Evolutionary conservation across 2,888 invertebrate genomes (phyloP).

Genomic region (Steinernema scapterisci): DNA sequence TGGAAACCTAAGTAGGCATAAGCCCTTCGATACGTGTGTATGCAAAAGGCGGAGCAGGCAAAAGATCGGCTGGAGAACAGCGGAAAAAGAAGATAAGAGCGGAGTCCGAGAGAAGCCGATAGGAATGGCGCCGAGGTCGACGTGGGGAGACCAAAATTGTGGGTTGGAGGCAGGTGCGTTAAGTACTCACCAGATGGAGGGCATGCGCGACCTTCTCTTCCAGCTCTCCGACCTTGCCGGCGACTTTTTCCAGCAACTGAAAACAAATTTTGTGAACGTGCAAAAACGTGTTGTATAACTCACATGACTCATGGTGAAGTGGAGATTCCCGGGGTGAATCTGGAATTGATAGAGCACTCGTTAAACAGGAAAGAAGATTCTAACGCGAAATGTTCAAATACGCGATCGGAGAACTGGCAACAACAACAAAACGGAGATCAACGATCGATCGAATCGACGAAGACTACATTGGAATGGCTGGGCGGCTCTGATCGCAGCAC

Average conservation of each 20-base stretch:
- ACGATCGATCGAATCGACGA: neutral
- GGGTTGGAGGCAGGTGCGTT: neutral
- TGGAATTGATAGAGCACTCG: neutral
- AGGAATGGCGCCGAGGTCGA: constrained; percentile 3
- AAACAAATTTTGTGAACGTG: neutral
- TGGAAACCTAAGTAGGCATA: constrained; percentile 10
- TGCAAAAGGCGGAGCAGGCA: neutral
- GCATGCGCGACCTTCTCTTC: constrained; percentile 38
- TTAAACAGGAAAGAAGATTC: neutral
- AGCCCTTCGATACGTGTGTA: neutral
- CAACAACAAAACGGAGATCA: no score
- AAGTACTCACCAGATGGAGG: constrained; percentile 30
- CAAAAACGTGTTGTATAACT: constrained; percentile 14
- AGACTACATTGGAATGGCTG: no score
- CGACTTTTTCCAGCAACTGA: constrained; percentile 36
- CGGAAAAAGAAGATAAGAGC: constrained; percentile 31
- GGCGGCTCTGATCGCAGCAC: no score
- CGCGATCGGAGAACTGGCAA: no score
- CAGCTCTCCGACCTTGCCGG: constrained; percentile 28
- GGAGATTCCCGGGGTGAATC: neutral
- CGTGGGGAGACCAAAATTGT: constrained; percentile 6
- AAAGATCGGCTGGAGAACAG: constrained; percentile 23
- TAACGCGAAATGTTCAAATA: neutral
- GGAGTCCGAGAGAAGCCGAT: neutral
- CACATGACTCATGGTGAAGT: constrained; percentile 9